Percentiles rank a stretch among this genome's conserved stretches.
Evolutionary conservation across 2,888 invertebrate genomes (phyloP).

Genomic region (Apocheima hispidaria): DNA sequence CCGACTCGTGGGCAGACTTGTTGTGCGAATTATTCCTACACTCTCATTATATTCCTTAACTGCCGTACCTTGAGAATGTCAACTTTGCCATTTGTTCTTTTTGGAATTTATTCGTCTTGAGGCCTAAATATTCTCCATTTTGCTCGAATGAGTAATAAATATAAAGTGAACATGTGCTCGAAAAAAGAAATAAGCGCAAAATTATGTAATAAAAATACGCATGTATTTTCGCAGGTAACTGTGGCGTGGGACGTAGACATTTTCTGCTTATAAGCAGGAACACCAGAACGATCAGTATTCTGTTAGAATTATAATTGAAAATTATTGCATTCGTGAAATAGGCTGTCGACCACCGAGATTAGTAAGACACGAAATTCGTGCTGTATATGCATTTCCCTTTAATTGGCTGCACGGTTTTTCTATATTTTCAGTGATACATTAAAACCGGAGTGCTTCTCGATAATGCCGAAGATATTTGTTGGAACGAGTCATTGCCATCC

Average conservation of each 20-base stretch:
- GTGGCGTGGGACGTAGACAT: slow-evolving; percentile 61
- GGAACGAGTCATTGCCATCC: slow-evolving; percentile 55
- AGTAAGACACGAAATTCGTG: slow-evolving; percentile 72
- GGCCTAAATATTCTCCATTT: slow-evolving; percentile 39
- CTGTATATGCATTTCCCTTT: slow-evolving; percentile 62
- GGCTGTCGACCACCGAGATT: slow-evolving; percentile 65
- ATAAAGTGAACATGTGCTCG: slow-evolving; percentile 36
- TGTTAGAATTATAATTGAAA: slow-evolving; percentile 70
- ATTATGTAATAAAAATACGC: slow-evolving; percentile 46
- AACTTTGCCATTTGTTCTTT: slow-evolving; percentile 40
- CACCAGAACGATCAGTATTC: slow-evolving; percentile 54
- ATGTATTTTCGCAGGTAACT: slow-evolving; percentile 51
- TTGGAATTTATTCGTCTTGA: slow-evolving; percentile 40
- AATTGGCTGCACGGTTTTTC: slow-evolving; percentile 72
- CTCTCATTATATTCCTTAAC: slow-evolving; percentile 47
- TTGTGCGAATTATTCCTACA: slow-evolving; percentile 46
- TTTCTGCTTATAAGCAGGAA: slow-evolving; percentile 55
- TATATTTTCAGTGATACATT: slow-evolving; percentile 33
- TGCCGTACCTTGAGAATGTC: slow-evolving; percentile 39
- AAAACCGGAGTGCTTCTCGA: slow-evolving; percentile 51
- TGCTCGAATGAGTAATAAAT: slow-evolving; percentile 37
- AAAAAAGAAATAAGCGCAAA: slow-evolving; percentile 34
- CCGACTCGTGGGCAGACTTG: slow-evolving; percentile 45
- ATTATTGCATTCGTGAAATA: slow-evolving; percentile 68
- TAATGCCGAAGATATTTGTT: slow-evolving; percentile 56